phyloP scores from a whole-genome alignment of 2,888 invertebrate genomes.

The Pyrrhosoma nymphula region DNA sequence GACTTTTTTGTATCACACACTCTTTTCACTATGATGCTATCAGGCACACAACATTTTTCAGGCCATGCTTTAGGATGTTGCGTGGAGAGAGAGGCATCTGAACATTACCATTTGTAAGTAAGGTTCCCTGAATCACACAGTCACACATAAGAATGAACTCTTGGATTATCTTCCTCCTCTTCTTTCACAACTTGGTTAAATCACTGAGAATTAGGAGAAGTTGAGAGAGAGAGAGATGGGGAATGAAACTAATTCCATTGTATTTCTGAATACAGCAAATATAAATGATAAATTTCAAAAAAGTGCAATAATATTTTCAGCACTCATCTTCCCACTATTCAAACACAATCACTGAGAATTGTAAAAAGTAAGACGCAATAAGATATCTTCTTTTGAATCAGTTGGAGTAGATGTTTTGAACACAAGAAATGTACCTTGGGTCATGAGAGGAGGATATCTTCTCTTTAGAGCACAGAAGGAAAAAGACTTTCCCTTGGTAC shows the following conservation, averaged over 20 bases:
- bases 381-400: background rate
- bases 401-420: background rate
- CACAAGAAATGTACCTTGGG: background rate
- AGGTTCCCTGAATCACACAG: constrained; percentile 35
- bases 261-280: background rate
- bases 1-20: constrained; percentile 58
- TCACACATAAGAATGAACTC: constrained; percentile 57
- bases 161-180: constrained; percentile 53
- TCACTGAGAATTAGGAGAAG: constrained; percentile 48
- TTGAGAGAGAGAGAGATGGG: constrained; percentile 40
- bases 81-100: constrained; percentile 64
- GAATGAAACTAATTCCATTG: constrained; percentile 46
- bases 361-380: background rate
- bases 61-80: constrained; percentile 50
- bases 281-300: background rate
- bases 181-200: constrained; percentile 64
- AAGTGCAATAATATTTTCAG: constrained; percentile 3
- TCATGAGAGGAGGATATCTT: constrained; percentile 27
- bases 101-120: constrained; percentile 47
- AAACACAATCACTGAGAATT: constrained; percentile 1
- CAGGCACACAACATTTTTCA: constrained; percentile 51
- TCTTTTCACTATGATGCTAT: constrained; percentile 59
- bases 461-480: background rate
- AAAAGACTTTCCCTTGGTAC: constrained; percentile 6
- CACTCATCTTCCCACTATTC: constrained; percentile 28